These are phyloP conservation scores for Oxyura jamaicensis DNA, from an alignment of 2,113 vertebrate species.

Conservation along the genomic window DNA sequence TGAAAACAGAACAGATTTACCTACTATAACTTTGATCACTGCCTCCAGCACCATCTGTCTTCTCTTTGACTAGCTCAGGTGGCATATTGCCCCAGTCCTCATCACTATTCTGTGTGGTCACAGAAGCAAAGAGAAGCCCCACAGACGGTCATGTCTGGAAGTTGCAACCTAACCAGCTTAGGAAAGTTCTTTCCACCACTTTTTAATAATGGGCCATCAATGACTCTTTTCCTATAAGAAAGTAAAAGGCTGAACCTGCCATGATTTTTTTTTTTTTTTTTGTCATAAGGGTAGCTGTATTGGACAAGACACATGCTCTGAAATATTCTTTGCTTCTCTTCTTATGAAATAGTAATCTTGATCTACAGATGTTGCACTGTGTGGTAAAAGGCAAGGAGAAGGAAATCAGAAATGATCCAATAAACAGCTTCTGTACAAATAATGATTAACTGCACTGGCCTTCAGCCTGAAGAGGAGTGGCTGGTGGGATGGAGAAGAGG, in stretches of 20 bases:
- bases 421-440: background rate
- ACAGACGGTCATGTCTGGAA: rapidly evolving
- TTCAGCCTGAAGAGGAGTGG: background rate
- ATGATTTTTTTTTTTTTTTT: background rate
- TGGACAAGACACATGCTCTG: background rate
- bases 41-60: constrained; percentile 22
- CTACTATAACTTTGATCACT: background rate
- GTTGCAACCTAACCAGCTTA: background rate
- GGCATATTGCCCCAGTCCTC: background rate
- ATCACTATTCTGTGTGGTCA: rapidly evolving
- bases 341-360: background rate
- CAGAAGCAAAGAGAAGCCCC: background rate
- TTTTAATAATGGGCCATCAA: background rate
- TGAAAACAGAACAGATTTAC: constrained; percentile 17
- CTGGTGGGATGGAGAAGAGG: background rate
- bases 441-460: background rate
- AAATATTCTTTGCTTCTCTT: background rate
- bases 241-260: background rate
- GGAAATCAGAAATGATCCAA: background rate
- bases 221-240: background rate
- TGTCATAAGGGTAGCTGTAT: background rate
- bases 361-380: background rate
- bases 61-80: background rate
- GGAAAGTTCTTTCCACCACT: background rate
- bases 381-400: background rate